phyloP scores from a whole-genome alignment of 2,888 invertebrate species.

The Clanis bilineata region DNA sequence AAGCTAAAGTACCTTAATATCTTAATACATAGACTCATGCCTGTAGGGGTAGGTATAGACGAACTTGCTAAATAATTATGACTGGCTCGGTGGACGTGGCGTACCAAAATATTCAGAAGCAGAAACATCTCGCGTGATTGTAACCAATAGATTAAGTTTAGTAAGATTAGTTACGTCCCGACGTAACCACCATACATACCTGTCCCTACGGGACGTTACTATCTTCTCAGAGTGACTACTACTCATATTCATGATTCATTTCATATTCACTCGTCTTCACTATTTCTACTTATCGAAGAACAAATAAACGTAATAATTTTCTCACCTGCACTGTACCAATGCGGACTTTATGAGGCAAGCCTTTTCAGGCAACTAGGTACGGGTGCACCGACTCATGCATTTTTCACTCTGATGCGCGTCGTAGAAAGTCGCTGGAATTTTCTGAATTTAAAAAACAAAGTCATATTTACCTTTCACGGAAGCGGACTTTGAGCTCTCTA shows the following conservation, averaged over 20 bases:
- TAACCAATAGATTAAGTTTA: slow-evolving; percentile 4
- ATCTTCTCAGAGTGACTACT: too few species aligned
- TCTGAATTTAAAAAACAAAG: slow-evolving; percentile 40
- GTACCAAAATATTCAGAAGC: neutral
- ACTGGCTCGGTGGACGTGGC: too few species aligned
- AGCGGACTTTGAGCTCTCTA: slow-evolving; percentile 3
- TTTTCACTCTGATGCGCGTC: slow-evolving; percentile 58
- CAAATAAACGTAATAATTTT: slow-evolving; percentile 4
- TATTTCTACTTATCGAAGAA: neutral
- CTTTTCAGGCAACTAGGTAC: slow-evolving; percentile 41
- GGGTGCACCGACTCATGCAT: slow-evolving; percentile 60
- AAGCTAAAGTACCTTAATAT: too few species aligned
- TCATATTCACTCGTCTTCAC: too few species aligned
- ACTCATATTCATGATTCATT: too few species aligned
- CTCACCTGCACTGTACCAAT: slow-evolving; percentile 17
- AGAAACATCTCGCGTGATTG: slow-evolving; percentile 1
- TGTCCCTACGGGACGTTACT: too few species aligned
- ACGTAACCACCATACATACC: too few species aligned
- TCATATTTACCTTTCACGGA: slow-evolving; percentile 23
- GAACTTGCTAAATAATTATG: too few species aligned
- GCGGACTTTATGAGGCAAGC: slow-evolving; percentile 38
- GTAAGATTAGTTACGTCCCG: too few species aligned
- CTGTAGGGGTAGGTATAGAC: too few species aligned
- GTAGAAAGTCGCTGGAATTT: slow-evolving; percentile 42
- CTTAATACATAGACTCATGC: too few species aligned